These are phyloP conservation scores for Drosophila multiciliata DNA, from an alignment of 2,888 invertebrate species.

Conservation along the genomic window DNA sequence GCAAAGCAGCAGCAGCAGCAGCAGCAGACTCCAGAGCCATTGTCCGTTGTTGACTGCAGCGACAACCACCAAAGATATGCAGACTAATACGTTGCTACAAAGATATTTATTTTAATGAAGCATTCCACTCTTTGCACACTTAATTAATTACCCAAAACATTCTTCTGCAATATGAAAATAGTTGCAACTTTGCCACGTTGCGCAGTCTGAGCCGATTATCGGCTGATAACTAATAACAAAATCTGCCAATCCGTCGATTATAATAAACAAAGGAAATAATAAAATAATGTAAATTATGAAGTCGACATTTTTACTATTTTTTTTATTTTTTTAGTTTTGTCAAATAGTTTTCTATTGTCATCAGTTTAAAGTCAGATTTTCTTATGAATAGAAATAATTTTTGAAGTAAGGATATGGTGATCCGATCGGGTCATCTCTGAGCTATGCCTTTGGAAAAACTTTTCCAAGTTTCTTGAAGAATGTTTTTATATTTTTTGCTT, in stretches of 20 bases:
- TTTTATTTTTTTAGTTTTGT: background rate
- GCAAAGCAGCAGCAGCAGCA: conserved; percentile 21
- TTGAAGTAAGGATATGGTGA: too few species aligned
- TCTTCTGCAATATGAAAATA: background rate
- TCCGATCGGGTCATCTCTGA: too few species aligned
- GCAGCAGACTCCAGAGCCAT: conserved; percentile 2
- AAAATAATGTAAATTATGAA: background rate
- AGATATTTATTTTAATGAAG: conserved; percentile 44
- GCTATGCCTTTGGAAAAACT: too few species aligned
- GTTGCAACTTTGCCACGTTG: background rate
- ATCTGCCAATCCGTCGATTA: background rate
- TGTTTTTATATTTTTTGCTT: too few species aligned
- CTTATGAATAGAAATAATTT: too few species aligned
- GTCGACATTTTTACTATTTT: background rate
- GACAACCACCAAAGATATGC: conserved; percentile 7
- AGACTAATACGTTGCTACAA: background rate
- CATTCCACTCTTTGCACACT: conserved; percentile 18
- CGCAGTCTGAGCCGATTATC: background rate
- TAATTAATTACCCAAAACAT: conserved; percentile 25
- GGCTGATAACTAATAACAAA: background rate
- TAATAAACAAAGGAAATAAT: background rate
- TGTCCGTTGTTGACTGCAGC: conserved; percentile 7
- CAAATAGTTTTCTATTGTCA: too few species aligned
- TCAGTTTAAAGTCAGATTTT: too few species aligned
- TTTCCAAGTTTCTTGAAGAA: too few species aligned